Evolutionary conservation across 2,888 invertebrate species (phyloP), one percentile per base, ranked within the genome.

Genomic region (Lordiphosa andalusiaca): DNA sequence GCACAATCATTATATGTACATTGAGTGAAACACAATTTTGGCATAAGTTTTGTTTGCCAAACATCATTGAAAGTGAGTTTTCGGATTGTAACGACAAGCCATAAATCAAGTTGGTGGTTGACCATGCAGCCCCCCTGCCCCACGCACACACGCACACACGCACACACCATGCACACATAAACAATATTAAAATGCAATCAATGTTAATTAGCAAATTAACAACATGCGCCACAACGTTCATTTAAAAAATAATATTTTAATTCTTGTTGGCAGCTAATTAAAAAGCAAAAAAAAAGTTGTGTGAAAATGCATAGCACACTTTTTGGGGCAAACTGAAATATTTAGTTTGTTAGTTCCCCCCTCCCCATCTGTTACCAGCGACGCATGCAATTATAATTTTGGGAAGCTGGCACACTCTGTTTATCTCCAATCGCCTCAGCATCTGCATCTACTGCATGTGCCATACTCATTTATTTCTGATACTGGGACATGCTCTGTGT

Each of bases 31-130:
- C 6, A 13, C 2, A 30, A 13, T n/a, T 23, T 41, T 12, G 23
- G 25, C 10, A 9, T 39, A 1, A 40, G 47, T 64, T 40, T 59
- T 52, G 25, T 50, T 68, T 71, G 36, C 38, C 36, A 48, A 59
- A 56, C 69, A 63, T 66, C 75, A 71, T 74, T 62, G 72, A 63
- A 74, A 83, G 61, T 66, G 84, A 62, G 73, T 83, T 75, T 73
- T 25, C 23, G 21, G 30, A 39, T 19, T 19, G 25, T 30, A 38
- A 40, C 39, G 53, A n/a, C 39, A 21, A 36, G 53, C 49, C 63
- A 74, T 73, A 73, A 74, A 73, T 73, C 71, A 74, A 51, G 51
- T 54, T 23, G 58, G 67, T 13, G 60, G 52, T 57, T 60, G 57
- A 52, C 7, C 9, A n/a, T 42, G 6, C n/a, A n/a, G n/a, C n/a